Base-by-base conservation (phyloP, 53 echinoderm and acorn worm species). In the Patiria pectinifera region DNA sequence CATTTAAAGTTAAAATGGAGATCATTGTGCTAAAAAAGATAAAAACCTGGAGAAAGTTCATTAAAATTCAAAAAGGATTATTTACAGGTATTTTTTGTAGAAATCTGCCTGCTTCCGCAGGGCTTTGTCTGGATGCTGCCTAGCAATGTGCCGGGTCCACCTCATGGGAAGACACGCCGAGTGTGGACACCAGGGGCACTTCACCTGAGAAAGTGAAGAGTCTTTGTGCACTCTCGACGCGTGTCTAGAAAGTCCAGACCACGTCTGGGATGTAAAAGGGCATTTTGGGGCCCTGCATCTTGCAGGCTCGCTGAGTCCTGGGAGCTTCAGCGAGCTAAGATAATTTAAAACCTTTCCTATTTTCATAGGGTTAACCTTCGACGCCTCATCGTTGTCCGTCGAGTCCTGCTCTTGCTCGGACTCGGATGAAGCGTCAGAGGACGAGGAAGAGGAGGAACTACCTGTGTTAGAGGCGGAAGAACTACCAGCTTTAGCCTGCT, bases 1-100 rank as follows among this genome's bases (percentile, higher is more conserved):
- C 88, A 78, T 88, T 88, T 3, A 88, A 18, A 15, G 84, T 35
- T 7, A 62, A 11, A 63, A 84, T 63, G 15, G 80, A 79, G 11
- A 79, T 47, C 80, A 79, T 79, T 12, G 43, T 13, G 80, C 9
- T 8, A 18, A 79, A 47, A 79, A 79, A 48, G 80, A 45, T 45
- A 79, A 46, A 79, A 79, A 8, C 80, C 45, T 79, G 80, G 80
- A 46, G 80, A 46, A 47, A 47, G 11, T 9, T 18, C 47, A 79
- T 46, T 45, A 1, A 46, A 46, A 79, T 53, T 53, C 53, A 79
- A 79, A 24, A 47, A 79, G 45, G 24, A 21, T 23, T 24, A 74
- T 22, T 74, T 74, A 74, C 22, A 74, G 24, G 22, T 18, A 24
- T 23, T 74, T 21, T 11, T 46, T 46, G 12, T 13, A 45, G 46